Evolutionary conservation across 2,797 vertebrate species (phyloP), one percentile per base, ranked within the genome.

Genomic region (Lacerta viridis): DNA sequence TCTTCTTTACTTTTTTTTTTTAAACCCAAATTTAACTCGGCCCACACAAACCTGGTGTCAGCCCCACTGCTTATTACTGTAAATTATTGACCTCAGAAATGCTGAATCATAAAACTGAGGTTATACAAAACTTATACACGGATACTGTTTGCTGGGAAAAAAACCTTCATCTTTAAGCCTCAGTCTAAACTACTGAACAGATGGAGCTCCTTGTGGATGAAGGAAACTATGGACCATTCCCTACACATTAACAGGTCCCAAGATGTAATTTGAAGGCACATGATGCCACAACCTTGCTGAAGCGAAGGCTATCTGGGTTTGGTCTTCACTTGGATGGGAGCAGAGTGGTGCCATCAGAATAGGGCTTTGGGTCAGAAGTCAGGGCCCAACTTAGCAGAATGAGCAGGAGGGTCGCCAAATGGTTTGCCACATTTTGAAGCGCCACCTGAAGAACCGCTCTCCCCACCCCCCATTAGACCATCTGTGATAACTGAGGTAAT

Each of bases 11-110:
- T 77, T 90, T 87, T n/a, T 82, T 59, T 4, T 55, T 55, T 4
- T 13, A 69, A 41, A 33, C 3, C 29, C 33, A 91, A 43, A 87
- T 93, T 86, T 89, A 86, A 92, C 43, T 66, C 81, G 91, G 71
- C 55, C 92, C 85, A 90, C 13, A 4, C 27, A 94, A 92, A 88
- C 83, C 29, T 90, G 61, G 72, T 93, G 82, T 84, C 79, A 87
- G 87, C 33, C 87, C 87, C 83, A 74, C 29, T 2, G 0, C n/a
- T 93, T 88, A 86, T 90, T 92, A 93, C 74, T 25, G 82, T 91
- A 89, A 93, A 91, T 91, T 88, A 93, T 69, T 82, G 88, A 92
- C 90, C 88, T 92, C 91, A 88, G 85, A 77, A 23, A 71, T 86
- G 84, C 66, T 94, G 91, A 94, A 80, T 92, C 81, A 91, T 86